Conservation (phyloP, 2,888 invertebrate genomes). For the Ditylenchus weischeri region DNA sequence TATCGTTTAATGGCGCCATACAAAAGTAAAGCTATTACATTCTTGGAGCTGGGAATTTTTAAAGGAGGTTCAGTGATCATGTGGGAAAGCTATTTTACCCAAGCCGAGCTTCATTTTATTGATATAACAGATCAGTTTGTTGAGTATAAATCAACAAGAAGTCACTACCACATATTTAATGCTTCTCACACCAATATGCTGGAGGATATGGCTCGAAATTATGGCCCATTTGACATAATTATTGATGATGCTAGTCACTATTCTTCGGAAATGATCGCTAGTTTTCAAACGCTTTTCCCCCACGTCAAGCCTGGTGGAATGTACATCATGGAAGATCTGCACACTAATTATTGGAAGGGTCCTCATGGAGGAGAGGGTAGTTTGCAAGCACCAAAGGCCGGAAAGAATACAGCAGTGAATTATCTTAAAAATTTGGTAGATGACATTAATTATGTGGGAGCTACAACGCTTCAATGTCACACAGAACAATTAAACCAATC, state of each 20-base stretch:
- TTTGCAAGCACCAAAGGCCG: neutral
- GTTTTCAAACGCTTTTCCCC: conserved; percentile 16
- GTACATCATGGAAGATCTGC: conserved; percentile 21
- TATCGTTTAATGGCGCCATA: conserved; percentile 3
- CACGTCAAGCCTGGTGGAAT: conserved; percentile 10
- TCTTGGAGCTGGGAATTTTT: conserved; percentile 10
- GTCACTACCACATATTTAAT: conserved; percentile 15
- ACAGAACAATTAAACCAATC: neutral
- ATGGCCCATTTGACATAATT: conserved; percentile 18
- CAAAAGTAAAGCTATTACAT: neutral
- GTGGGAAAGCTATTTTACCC: conserved; percentile 15
- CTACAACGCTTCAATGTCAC: neutral
- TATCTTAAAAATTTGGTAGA: conserved; percentile 10
- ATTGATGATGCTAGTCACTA: conserved; percentile 17
- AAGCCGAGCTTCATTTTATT: conserved; percentile 18
- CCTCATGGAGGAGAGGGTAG: neutral
- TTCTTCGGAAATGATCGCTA: conserved; percentile 1
- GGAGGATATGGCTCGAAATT: neutral
- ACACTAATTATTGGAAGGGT: conserved; percentile 14
- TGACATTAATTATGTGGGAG: conserved; percentile 14
- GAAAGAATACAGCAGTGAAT: conserved; percentile 4
- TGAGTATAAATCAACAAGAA: conserved; percentile 12
- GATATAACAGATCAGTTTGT: neutral
- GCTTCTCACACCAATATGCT: neutral
- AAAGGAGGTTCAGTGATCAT: conserved; percentile 8